Conservation (phyloP, 1,140 invertebrate genomes). For the Bombus polaris region DNA sequence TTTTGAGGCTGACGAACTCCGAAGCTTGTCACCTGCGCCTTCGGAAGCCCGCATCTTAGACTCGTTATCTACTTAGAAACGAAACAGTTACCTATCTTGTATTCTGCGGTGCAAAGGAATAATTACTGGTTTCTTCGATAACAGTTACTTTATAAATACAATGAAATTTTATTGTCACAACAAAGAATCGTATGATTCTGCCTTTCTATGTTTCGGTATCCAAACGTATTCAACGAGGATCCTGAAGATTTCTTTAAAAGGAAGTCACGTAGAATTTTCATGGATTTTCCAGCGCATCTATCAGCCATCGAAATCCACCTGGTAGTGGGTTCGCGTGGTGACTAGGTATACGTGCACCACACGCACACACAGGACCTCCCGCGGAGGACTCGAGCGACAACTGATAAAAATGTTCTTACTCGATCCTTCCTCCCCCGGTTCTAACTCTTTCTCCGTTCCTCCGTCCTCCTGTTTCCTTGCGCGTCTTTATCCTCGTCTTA, state of each 20-base stretch:
- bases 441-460: not conserved
- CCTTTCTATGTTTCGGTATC: not conserved
- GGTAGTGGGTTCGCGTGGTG: slow-evolving; percentile 26
- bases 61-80: not conserved
- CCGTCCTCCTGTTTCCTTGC: not conserved
- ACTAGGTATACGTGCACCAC: slow-evolving; percentile 4
- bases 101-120: not conserved
- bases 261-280: not conserved
- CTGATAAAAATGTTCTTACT: slow-evolving; percentile 74
- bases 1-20: not conserved
- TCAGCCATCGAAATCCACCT: slow-evolving; percentile 41
- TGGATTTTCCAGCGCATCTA: not conserved
- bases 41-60: not conserved
- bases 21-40: slow-evolving; percentile 50
- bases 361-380: slow-evolving; percentile 57
- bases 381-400: slow-evolving; percentile 58
- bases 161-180: not conserved
- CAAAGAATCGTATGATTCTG: not conserved
- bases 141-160: not conserved
- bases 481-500: slow-evolving; percentile 62
- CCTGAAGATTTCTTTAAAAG: not conserved
- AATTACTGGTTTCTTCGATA: not conserved
- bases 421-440: slow-evolving; percentile 54
- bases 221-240: not conserved
- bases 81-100: not conserved